Percentiles rank a stretch among this genome's conserved stretches.
These are phyloP conservation scores for Scaptomyza polygonia DNA, from an alignment of 2,888 invertebrate species.

Conservation along the genomic window DNA sequence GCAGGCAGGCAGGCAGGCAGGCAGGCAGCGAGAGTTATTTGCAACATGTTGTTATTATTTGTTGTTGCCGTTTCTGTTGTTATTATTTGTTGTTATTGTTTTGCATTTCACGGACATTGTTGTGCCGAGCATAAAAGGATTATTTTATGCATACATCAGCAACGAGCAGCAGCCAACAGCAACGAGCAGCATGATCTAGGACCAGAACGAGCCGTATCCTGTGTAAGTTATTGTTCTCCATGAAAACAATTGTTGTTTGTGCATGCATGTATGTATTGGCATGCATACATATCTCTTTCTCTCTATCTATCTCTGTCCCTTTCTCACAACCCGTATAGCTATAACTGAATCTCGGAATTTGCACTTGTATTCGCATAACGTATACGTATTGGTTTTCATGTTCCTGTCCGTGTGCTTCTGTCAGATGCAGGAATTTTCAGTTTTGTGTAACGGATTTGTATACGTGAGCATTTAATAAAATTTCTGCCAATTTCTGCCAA, in stretches of 20 bases:
- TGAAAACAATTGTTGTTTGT: conserved; percentile 73
- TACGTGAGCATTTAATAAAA: conserved; percentile 81
- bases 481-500: conserved; percentile 72
- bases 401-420: conserved; percentile 41
- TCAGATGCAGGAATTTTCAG: conserved; percentile 76
- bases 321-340: conserved; percentile 15
- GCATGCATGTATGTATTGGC: conserved; percentile 52
- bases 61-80: conserved; percentile 45
- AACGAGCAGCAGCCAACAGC: conserved; percentile 31
- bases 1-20: conserved; percentile 3
- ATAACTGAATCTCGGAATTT: conserved; percentile 39
- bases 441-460: conserved; percentile 79
- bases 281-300: conserved; percentile 44
- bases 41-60: conserved; percentile 53
- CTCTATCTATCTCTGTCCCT: conserved; percentile 16
- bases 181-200: conserved; percentile 36
- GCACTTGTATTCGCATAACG: conserved; percentile 13
- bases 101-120: conserved; percentile 81
- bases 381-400: conserved; percentile 6
- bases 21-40: conserved; percentile 35
- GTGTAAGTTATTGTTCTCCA: conserved; percentile 79
- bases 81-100: conserved; percentile 78
- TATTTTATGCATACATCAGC: conserved; percentile 81
- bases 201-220: conserved; percentile 68
- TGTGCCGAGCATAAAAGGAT: conserved; percentile 78